Evolutionary conservation across 2,797 vertebrate genomes (phyloP).

Genomic region (Gastrophryne carolinensis): DNA sequence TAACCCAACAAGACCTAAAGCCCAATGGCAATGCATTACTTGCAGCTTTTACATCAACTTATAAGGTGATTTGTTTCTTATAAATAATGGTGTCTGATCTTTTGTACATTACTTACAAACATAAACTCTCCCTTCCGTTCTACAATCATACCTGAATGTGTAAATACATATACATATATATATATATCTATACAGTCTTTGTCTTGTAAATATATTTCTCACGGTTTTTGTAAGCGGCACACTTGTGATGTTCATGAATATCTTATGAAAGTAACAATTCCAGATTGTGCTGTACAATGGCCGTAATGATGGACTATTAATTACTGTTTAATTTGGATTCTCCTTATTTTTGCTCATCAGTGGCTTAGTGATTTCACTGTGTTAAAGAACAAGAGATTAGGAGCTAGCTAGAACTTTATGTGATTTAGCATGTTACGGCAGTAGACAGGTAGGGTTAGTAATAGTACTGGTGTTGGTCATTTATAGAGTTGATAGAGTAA

Average conservation of each 20-base stretch:
- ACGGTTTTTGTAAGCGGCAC: conserved; percentile 50
- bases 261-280: conserved; percentile 49
- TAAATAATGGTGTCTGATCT: too few relatives aligned
- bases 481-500: too few relatives aligned
- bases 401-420: conserved; percentile 39
- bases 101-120: too few relatives aligned
- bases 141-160: background rate
- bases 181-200: conserved; percentile 32
- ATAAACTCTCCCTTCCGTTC: background rate
- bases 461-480: too few relatives aligned
- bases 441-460: conserved; percentile 45
- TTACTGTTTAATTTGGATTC: conserved; percentile 12
- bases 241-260: conserved; percentile 49
- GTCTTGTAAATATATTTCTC: conserved; percentile 63
- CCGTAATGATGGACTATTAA: background rate
- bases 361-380: conserved; percentile 47
- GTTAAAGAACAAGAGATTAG: conserved; percentile 44
- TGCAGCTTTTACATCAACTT: too few relatives aligned
- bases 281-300: conserved; percentile 48
- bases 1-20: too few relatives aligned
- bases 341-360: conserved; percentile 36
- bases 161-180: conserved; percentile 36
- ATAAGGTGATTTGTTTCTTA: too few relatives aligned
- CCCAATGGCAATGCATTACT: too few relatives aligned
- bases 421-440: conserved; percentile 52